A percentile compares a stretch with the other conserved stretches of the same genome.
Evolutionary conservation across 2,797 vertebrate genomes (phyloP).

Genomic region (Takifugu rubripes): DNA sequence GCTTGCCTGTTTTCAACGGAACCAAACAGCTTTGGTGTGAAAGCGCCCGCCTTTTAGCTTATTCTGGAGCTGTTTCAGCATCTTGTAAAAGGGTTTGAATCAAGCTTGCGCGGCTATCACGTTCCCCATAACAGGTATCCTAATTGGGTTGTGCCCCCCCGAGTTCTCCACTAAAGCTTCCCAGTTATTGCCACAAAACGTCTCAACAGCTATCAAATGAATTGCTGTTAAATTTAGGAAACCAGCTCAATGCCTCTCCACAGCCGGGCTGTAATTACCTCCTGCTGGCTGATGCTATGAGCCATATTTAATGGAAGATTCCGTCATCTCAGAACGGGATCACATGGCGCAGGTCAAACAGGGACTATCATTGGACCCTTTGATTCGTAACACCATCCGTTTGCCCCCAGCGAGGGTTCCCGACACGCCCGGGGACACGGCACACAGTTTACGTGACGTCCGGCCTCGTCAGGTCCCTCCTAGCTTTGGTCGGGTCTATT

Average conservation of each 20-base stretch:
- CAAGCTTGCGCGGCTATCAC: not conserved
- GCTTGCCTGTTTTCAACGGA: not conserved
- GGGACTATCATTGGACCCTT: no score
- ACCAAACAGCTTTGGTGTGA: not conserved
- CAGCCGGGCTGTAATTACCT: not conserved
- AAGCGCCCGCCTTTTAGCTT: not conserved
- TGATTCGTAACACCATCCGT: no score
- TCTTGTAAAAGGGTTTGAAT: not conserved
- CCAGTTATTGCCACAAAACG: not conserved
- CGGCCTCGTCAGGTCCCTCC: constrained; percentile 8
- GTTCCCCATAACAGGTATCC: not conserved
- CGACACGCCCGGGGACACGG: no score
- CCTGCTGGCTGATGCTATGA: not conserved
- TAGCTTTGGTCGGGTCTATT: constrained; percentile 64
- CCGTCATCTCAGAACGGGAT: no score
- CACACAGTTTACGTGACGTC: no score
- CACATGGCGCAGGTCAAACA: no score
- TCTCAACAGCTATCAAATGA: not conserved
- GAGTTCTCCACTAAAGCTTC: no score
- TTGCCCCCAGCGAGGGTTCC: no score
- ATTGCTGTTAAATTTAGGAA: not conserved
- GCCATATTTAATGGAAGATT: no score
- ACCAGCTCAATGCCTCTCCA: no score
- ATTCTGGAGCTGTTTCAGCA: not conserved
- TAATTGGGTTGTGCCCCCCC: not conserved